A percentile compares a stretch with the other conserved stretches of the same genome.
Evolutionary conservation across 1,140 invertebrate species (phyloP).

Genomic region (Asbolus verrucosus): DNA sequence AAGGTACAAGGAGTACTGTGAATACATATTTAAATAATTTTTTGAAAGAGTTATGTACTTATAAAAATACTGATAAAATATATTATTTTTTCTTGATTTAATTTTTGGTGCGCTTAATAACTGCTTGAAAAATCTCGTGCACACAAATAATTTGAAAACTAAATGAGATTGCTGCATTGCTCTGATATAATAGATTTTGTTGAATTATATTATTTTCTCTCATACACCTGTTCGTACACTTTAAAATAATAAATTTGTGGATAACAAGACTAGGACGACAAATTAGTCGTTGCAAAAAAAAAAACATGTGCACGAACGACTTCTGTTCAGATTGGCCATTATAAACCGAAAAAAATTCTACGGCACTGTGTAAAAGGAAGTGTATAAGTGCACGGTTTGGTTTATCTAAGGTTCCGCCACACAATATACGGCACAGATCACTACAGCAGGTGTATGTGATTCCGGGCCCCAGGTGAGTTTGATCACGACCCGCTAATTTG

Average conservation of each 20-base stretch:
- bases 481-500: slow-evolving; percentile 61
- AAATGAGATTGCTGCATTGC: not conserved
- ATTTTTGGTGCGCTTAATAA: no score
- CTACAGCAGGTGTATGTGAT: slow-evolving; percentile 53
- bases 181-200: not conserved
- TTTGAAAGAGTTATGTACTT: no score
- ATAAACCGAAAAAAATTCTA: not conserved
- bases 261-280: slow-evolving; percentile 17
- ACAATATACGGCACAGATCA: slow-evolving; percentile 19
- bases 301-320: slow-evolving; percentile 6
- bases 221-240: slow-evolving; percentile 10
- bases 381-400: slow-evolving; percentile 17
- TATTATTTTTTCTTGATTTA: no score
- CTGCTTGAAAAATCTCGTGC: no score
- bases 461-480: slow-evolving; percentile 50
- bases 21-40: no score
- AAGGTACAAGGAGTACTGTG: no score
- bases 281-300: slow-evolving; percentile 1
- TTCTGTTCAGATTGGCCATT: slow-evolving; percentile 18
- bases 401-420: slow-evolving; percentile 27
- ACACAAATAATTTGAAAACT: not conserved
- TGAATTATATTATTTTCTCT: not conserved
- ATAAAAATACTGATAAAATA: no score
- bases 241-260: slow-evolving; percentile 17
- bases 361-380: slow-evolving; percentile 31